Percentiles rank a stretch among this genome's conserved stretches.
These are phyloP conservation scores for Clitarchus hookeri DNA, from an alignment of 2,888 invertebrate genomes.

Conservation along the genomic window DNA sequence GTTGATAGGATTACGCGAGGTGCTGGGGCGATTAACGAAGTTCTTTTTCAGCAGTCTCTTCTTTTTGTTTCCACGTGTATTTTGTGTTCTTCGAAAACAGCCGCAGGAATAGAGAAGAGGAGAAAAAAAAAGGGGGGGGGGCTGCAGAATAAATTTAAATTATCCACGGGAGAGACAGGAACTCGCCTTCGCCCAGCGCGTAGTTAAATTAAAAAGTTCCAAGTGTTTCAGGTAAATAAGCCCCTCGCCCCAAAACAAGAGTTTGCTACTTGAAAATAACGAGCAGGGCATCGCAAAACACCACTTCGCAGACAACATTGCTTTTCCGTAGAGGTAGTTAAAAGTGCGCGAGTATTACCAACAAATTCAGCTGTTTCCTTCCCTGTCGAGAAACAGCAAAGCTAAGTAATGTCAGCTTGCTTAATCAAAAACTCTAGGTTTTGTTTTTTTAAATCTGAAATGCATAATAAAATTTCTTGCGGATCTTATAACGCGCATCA, in stretches of 20 bases:
- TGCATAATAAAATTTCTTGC: too few species aligned
- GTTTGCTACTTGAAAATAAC: not conserved
- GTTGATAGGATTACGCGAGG: conserved; percentile 1
- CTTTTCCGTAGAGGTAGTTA: too few species aligned
- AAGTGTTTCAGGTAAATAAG: conserved; percentile 4
- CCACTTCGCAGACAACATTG: not conserved
- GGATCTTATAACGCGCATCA: too few species aligned
- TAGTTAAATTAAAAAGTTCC: conserved; percentile 14
- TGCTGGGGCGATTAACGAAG: not conserved
- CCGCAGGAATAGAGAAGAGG: not conserved
- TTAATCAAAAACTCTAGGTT: too few species aligned
- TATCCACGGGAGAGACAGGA: not conserved
- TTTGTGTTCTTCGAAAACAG: conserved; percentile 7
- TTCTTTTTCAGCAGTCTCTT: not conserved
- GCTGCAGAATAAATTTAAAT: not conserved
- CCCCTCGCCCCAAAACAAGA: not conserved
- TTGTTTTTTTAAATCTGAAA: too few species aligned
- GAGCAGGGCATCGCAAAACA: not conserved
- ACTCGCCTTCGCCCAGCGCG: not conserved
- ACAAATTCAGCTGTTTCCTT: too few species aligned
- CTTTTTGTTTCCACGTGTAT: not conserved
- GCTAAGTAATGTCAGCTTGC: too few species aligned
- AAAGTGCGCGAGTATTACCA: too few species aligned
- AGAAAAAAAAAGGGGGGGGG: too few species aligned
- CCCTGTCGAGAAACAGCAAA: too few species aligned